Conservation (phyloP, 2,113 vertebrate species). For the Engystomops pustulosus region DNA sequence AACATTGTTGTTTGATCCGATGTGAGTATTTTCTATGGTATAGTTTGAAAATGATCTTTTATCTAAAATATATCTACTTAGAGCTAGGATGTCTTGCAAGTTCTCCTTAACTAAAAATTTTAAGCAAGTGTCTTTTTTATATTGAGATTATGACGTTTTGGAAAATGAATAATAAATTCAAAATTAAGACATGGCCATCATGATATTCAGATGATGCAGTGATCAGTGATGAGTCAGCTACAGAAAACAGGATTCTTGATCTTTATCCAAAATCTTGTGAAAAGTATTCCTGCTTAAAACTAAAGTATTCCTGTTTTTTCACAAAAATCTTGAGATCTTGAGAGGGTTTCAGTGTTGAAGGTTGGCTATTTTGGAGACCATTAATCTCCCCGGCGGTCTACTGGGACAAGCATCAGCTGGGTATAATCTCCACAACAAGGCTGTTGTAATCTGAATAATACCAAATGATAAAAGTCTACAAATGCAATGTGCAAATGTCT, state of each 20-base stretch:
- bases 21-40: background rate
- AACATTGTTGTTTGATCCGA: slow-evolving; percentile 13
- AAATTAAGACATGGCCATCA: background rate
- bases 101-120: too few species aligned
- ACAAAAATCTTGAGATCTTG: background rate
- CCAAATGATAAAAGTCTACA: background rate
- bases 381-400: background rate
- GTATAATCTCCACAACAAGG: background rate
- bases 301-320: background rate
- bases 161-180: background rate
- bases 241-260: background rate
- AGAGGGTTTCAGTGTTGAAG: background rate
- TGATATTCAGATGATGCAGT: too few species aligned
- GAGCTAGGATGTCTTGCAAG: too few species aligned
- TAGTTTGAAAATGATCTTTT: too few species aligned
- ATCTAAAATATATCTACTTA: too few species aligned
- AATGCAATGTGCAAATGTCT: slow-evolving; percentile 59
- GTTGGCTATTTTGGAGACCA: background rate
- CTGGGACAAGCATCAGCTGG: background rate
- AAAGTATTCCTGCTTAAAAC: background rate
- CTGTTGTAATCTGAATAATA: background rate
- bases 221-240: background rate
- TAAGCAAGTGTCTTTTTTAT: too few species aligned
- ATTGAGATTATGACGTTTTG: too few species aligned
- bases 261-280: background rate